Percentiles rank a stretch among this genome's conserved stretches.
phyloP scores from a whole-genome alignment of 2,888 invertebrate genomes.

The Agriopis marginaria region DNA sequence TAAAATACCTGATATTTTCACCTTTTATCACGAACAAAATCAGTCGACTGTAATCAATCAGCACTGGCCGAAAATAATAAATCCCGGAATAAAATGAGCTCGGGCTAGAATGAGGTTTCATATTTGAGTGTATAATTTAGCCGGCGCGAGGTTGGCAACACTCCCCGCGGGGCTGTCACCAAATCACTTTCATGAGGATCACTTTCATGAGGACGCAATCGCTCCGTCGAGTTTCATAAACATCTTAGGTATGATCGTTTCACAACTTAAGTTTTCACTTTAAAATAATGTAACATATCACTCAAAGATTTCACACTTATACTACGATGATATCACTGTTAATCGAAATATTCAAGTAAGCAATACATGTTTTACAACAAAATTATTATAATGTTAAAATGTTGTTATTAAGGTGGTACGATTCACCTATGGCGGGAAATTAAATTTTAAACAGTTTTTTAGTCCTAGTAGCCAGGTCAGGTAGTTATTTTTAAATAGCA shows the following conservation, averaged over 20 bases:
- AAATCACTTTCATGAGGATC: background rate
- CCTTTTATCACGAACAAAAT: constrained; percentile 2
- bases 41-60: constrained; percentile 24
- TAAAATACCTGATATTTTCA: background rate
- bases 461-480: no score
- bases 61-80: constrained; percentile 10
- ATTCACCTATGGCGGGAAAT: no score
- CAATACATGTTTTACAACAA: no score
- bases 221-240: constrained; percentile 2
- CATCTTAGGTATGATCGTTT: background rate
- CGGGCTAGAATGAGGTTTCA: constrained; percentile 28
- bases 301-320: no score
- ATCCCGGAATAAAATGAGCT: constrained; percentile 2
- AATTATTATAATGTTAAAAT: no score
- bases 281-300: background rate
- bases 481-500: no score
- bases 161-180: background rate
- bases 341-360: background rate
- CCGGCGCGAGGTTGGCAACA: constrained; percentile 5
- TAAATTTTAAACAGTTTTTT: no score
- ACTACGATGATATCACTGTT: background rate
- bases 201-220: background rate
- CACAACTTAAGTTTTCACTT: background rate
- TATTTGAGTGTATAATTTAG: constrained; percentile 44
- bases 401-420: no score